Evolutionary conservation across 2,113 vertebrate genomes (phyloP).

Genomic region (Megatriorchis doriae): DNA sequence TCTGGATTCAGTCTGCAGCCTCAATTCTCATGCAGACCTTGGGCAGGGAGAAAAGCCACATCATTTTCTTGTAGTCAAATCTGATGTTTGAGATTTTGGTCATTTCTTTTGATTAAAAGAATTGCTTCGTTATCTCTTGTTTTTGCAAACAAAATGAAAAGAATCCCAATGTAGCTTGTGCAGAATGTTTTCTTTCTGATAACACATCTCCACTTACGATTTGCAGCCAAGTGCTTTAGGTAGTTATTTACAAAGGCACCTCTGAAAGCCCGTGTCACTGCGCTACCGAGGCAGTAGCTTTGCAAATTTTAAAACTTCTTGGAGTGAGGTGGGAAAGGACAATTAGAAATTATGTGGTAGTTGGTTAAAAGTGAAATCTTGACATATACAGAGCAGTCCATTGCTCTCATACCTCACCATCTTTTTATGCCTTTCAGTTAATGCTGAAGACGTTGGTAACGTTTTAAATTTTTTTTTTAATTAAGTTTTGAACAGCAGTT

Average conservation of each 20-base stretch:
- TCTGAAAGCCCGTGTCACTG: background rate
- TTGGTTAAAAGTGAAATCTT: background rate
- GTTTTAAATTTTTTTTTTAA: background rate
- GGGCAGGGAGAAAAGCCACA: background rate
- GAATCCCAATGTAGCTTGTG: background rate
- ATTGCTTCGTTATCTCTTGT: background rate
- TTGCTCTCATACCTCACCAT: slow-evolving; percentile 11
- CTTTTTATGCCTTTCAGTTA: background rate
- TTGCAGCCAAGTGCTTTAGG: slow-evolving; percentile 44
- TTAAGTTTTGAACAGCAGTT: background rate
- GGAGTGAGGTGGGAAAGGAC: background rate
- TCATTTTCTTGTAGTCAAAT: background rate
- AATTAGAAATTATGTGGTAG: background rate
- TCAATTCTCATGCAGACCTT: background rate
- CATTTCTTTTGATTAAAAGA: background rate
- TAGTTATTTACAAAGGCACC: background rate
- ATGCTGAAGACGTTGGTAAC: background rate
- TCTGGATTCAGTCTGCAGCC: slow-evolving; percentile 10
- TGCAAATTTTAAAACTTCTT: background rate
- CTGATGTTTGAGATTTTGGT: slow-evolving; percentile 3
- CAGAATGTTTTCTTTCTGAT: background rate
- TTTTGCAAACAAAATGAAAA: background rate
- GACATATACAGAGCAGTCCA: background rate
- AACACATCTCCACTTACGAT: background rate
- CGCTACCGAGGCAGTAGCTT: slow-evolving; percentile 6